Evolutionary conservation across 2,888 invertebrate genomes (phyloP).

Genomic region (Blastobasis adustella): DNA sequence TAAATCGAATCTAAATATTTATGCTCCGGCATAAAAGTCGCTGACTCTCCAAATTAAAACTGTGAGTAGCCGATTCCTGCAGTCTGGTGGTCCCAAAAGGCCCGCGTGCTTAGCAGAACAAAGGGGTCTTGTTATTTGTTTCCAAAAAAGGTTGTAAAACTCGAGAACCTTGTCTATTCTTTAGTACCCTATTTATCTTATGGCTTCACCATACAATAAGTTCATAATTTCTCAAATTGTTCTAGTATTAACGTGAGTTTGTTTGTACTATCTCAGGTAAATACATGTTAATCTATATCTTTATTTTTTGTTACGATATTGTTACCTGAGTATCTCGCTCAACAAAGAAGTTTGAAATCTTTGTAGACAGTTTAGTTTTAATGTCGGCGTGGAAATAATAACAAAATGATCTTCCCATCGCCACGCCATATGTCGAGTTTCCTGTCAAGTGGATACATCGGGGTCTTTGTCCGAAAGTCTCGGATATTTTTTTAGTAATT

Average conservation of each 20-base stretch:
- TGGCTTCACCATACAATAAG: neutral
- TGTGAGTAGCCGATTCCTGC: neutral
- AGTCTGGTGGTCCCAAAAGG: neutral
- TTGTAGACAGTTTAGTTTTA: too few relatives aligned
- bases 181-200: neutral
- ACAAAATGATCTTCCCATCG: constrained; percentile 34
- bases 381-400: constrained; percentile 35
- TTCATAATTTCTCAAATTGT: neutral
- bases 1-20: neutral
- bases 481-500: constrained; percentile 20
- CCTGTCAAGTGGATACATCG: constrained; percentile 39
- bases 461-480: constrained; percentile 25
- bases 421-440: constrained; percentile 41
- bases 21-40: neutral
- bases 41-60: neutral
- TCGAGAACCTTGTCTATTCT: constrained; percentile 1
- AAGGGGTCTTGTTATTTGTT: constrained; percentile 27
- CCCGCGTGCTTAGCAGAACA: constrained; percentile 22
- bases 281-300: too few relatives aligned
- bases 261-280: too few relatives aligned
- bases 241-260: neutral
- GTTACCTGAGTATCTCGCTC: too few relatives aligned
- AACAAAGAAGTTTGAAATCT: too few relatives aligned
- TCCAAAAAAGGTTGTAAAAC: constrained; percentile 21
- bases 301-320: too few relatives aligned